Evolutionary conservation across 2,888 invertebrate species (phyloP), one percentile per base, ranked within the genome.

Genomic region (Eustalomyia histrio): DNA sequence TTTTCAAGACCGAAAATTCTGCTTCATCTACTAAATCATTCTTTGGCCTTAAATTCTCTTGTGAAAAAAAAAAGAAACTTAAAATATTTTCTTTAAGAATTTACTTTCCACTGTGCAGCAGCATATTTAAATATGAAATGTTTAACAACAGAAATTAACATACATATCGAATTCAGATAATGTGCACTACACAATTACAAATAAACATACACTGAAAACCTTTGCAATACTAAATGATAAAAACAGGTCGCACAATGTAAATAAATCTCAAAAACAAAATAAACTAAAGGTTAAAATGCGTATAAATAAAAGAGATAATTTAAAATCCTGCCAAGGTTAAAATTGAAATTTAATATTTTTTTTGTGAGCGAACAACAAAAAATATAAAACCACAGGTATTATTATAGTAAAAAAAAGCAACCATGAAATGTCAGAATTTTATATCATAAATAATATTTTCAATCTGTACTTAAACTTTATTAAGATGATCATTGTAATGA

Each of bases 311-410:
- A 60, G 58, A 74, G 53, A 16, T 2, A 43, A 53, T 12, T 53
- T 52, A 33, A 74, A 74, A 79, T 75, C 75, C 79, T 80, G 72
- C 75, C 79, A 80, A 80, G 79, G 79, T 80, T 75, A 67, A 75
- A 75, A 67, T 39, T 1, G 55, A 72, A 60, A n/a, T 39, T 52
- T 18, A 33, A 17, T 52, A 21, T 52, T 61, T 39, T 43, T 47
- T 47, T 47, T 47, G 14, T 47, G n/a, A n/a, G 6, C 1, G 7
- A 47, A 39, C 9, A 16, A 65, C 17, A 12, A 21, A 39, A 65
- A 64, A 50, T 17, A 12, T 9, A 24, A 65, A 53, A 64, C 58
- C 43, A n/a, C 18, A 39, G 57, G 64, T 35, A 53, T 74, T 58
- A 39, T 39, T 55, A 74, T 39, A n/a, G 39, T 43, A 67, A 29